phyloP scores from a whole-genome alignment of 2,113 vertebrate genomes.

The Stigmatopora nigra region DNA sequence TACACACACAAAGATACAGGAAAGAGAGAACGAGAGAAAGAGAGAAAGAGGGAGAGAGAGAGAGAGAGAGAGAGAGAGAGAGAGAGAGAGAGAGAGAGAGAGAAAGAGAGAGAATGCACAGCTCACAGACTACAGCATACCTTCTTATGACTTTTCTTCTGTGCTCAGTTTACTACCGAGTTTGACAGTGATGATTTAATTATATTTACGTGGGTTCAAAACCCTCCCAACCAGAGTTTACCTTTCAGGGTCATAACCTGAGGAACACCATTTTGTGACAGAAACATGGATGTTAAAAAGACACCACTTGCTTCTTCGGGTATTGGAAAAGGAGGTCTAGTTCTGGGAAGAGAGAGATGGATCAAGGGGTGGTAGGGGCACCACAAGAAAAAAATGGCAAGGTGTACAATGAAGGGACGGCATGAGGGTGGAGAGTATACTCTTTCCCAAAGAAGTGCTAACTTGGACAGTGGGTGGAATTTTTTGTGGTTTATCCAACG shows the following conservation, averaged over 20 bases:
- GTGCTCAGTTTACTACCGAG: background rate
- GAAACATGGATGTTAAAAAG: slow-evolving; percentile 8
- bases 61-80: no score
- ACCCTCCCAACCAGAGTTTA: background rate
- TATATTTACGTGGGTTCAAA: background rate
- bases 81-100: no score
- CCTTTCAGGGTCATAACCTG: background rate
- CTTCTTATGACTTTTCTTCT: background rate
- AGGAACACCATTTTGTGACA: background rate
- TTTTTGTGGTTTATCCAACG: slow-evolving; percentile 77
- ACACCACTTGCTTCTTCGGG: background rate
- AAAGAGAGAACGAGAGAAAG: no score
- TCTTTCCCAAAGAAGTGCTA: slow-evolving; percentile 72
- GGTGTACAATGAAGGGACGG: slow-evolving; percentile 28
- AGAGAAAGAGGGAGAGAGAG: no score
- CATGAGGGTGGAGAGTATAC: slow-evolving; percentile 37
- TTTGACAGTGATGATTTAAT: background rate
- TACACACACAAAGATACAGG: no score
- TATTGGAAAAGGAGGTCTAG: background rate
- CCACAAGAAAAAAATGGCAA: slow-evolving; percentile 20
- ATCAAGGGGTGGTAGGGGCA: slow-evolving; percentile 16
- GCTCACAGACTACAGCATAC: no score
- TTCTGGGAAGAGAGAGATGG: background rate
- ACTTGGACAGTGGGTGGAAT: slow-evolving; percentile 78
- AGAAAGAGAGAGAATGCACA: no score